Evolutionary conservation across 1,140 invertebrate species (phyloP).

Genomic region (Rhopalosiphum maidis): DNA sequence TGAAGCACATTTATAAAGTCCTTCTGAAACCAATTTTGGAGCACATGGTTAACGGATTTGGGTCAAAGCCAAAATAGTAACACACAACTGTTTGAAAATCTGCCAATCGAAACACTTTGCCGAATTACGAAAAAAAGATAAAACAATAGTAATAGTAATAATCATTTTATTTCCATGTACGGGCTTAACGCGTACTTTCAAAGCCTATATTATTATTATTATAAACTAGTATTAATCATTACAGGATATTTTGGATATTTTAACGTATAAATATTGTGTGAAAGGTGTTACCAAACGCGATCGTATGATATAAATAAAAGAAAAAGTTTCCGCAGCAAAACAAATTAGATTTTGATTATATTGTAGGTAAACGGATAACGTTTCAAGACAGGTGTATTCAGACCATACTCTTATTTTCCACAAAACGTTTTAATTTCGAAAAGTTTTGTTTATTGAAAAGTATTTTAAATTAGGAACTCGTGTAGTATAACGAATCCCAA

Average conservation of each 20-base stretch:
- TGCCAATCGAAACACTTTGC: conserved; percentile 47
- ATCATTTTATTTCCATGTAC: background rate
- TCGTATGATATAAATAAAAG: background rate
- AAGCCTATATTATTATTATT: too few relatives aligned
- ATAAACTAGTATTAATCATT: too few relatives aligned
- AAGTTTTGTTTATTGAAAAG: background rate
- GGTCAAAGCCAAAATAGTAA: conserved; percentile 18
- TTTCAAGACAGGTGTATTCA: background rate
- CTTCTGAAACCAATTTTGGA: conserved; percentile 10
- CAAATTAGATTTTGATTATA: conserved; percentile 13
- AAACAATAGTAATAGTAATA: background rate
- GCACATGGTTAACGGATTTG: background rate
- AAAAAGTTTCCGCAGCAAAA: background rate
- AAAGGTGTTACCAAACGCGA: background rate
- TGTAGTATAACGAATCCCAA: background rate
- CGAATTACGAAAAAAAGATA: background rate
- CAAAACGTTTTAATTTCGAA: background rate
- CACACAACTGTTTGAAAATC: conserved; percentile 9
- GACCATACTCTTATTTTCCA: background rate
- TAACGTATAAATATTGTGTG: background rate
- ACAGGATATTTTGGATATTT: too few relatives aligned
- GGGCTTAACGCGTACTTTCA: too few relatives aligned
- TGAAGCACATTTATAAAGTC: conserved; percentile 20
- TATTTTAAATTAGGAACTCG: background rate
- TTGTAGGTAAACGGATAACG: background rate